These are phyloP conservation scores for Gymnosoma rotundatum DNA, from an alignment of 2,888 invertebrate genomes.

Conservation along the genomic window DNA sequence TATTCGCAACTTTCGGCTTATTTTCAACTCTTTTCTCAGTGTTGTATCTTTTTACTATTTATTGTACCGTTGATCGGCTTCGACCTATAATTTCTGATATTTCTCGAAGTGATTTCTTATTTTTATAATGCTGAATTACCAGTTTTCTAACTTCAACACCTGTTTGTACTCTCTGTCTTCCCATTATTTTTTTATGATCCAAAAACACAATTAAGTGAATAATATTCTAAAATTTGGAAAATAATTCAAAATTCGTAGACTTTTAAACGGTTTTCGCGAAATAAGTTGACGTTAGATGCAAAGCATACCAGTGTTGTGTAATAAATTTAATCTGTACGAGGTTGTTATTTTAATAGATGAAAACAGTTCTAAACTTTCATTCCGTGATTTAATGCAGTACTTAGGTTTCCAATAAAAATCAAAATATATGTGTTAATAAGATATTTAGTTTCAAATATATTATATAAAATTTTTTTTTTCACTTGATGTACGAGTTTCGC, in stretches of 20 bases:
- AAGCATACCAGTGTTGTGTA: not conserved
- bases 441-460: not conserved
- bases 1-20: too few species aligned
- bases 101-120: too few species aligned
- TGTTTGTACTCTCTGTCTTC: not conserved
- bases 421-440: too few species aligned
- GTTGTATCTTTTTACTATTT: too few species aligned
- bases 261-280: not conserved
- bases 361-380: not conserved
- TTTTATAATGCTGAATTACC: too few species aligned
- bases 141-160: not conserved
- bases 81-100: too few species aligned
- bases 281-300: not conserved
- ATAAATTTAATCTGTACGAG: not conserved
- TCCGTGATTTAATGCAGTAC: not conserved
- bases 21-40: too few species aligned
- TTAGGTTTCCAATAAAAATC: not conserved
- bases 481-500: not conserved
- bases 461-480: not conserved
- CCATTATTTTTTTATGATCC: not conserved
- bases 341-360: not conserved
- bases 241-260: not conserved
- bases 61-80: too few species aligned
- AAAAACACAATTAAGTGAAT: too few species aligned
- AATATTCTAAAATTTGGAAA: not conserved